Conservation (phyloP, 2,113 vertebrate species). For the Promerops cafer region DNA sequence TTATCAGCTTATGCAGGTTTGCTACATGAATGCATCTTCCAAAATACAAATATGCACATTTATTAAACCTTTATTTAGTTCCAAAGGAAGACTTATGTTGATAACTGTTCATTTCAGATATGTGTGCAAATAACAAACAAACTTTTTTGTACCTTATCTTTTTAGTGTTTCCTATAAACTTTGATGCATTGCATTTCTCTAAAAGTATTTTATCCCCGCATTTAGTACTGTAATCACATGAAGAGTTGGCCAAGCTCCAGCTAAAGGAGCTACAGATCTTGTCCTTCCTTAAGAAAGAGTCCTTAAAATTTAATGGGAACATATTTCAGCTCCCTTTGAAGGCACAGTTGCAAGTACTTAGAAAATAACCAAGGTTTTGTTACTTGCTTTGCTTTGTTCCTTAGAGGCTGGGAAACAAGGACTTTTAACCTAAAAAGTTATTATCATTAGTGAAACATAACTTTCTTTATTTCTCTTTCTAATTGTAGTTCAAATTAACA, state of each 20-base stretch:
- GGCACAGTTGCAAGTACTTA: neutral
- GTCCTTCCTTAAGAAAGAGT: neutral
- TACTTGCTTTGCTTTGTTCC: neutral
- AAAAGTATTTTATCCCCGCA: neutral
- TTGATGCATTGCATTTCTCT: neutral
- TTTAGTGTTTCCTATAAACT: neutral
- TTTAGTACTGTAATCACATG: neutral
- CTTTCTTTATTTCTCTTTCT: neutral
- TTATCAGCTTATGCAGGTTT: slow-evolving; percentile 60
- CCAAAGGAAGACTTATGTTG: neutral
- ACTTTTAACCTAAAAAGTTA: neutral
- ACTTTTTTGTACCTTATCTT: neutral
- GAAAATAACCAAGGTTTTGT: neutral
- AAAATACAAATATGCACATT: slow-evolving; percentile 29
- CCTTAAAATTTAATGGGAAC: neutral
- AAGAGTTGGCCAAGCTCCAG: neutral
- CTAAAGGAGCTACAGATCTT: neutral
- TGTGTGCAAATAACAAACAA: neutral
- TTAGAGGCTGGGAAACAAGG: neutral
- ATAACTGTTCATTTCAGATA: slow-evolving; percentile 2
- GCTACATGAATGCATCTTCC: slow-evolving; percentile 2
- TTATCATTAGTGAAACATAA: neutral
- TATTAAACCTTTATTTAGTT: neutral
- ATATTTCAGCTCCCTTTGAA: slow-evolving; percentile 36
- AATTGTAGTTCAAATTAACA: neutral